A percentile compares a stretch with the other conserved stretches of the same genome.
phyloP scores from a whole-genome alignment of 2,888 invertebrate genomes.

The Pheosia tremula region DNA sequence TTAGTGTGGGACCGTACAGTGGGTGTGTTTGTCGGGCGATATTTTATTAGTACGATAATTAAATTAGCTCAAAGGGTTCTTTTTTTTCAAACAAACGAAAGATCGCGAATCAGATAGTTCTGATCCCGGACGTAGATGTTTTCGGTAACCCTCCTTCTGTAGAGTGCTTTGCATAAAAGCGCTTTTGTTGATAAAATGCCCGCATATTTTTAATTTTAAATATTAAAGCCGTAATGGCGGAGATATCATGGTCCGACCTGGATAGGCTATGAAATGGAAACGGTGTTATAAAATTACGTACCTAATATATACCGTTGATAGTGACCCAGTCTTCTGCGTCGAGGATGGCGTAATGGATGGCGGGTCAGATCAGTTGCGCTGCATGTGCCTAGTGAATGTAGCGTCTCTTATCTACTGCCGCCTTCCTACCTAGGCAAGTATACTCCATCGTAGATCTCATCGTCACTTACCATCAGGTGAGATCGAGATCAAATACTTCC shows the following conservation, averaged over 20 bases:
- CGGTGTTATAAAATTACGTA: background rate
- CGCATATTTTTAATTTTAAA: slow-evolving; percentile 36
- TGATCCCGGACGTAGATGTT: slow-evolving; percentile 22
- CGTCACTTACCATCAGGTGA: too few species aligned
- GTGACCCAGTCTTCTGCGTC: too few species aligned
- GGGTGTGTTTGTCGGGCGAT: too few species aligned
- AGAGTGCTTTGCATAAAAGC: slow-evolving; percentile 24
- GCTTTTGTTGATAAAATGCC: slow-evolving; percentile 41
- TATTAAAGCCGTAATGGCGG: slow-evolving; percentile 24
- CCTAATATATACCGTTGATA: too few species aligned
- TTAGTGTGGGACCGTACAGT: too few species aligned
- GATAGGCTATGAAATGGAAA: slow-evolving; percentile 2
- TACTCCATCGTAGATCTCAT: too few species aligned
- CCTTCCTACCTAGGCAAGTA: too few species aligned
- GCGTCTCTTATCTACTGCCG: too few species aligned
- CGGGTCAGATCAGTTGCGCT: too few species aligned
- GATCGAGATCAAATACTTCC: too few species aligned
- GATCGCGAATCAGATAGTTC: slow-evolving; percentile 24
- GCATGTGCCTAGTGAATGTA: too few species aligned
- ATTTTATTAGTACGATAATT: slow-evolving; percentile 5
- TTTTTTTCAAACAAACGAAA: slow-evolving; percentile 27
- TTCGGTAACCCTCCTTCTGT: slow-evolving; percentile 27
- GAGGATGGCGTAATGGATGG: too few species aligned
- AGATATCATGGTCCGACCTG: background rate
- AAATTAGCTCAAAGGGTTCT: slow-evolving; percentile 24